Evolutionary conservation across 37 sponge, comb jelly and placozoan genomes (phyloP).

Genomic region (Tethya wilhelma): DNA sequence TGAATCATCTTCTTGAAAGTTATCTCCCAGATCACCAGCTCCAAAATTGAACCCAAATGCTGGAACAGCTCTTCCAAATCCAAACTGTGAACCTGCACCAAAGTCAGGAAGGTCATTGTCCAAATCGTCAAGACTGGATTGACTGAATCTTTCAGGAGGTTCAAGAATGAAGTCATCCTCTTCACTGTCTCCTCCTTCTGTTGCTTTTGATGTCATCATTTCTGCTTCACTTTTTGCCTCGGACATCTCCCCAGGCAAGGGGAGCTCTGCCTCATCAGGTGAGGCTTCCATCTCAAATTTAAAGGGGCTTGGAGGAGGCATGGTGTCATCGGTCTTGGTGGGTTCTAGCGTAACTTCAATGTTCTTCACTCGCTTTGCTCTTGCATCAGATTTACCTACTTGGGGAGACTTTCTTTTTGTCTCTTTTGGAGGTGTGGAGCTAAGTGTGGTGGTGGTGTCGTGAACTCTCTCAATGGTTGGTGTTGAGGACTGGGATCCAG

Average conservation of each 20-base stretch:
- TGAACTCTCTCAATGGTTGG: neutral
- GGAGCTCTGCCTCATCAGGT: neutral
- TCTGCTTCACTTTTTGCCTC: neutral
- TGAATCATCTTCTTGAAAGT: neutral
- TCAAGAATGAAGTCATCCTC: slow-evolving; percentile 3
- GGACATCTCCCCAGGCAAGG: neutral
- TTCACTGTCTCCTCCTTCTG: neutral
- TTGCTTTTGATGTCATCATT: neutral
- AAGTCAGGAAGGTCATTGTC: neutral
- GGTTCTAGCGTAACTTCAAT: neutral
- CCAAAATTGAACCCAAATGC: no score
- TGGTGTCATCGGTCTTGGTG: neutral
- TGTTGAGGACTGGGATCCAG: neutral
- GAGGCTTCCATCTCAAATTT: neutral
- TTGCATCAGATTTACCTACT: neutral
- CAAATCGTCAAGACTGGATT: neutral
- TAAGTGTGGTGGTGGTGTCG: neutral
- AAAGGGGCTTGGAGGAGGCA: no score
- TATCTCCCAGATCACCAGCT: neutral
- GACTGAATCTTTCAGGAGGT: slow-evolving; percentile 11
- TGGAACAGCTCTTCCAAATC: no score
- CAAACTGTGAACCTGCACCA: no score
- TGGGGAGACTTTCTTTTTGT: neutral
- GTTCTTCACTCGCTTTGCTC: neutral
- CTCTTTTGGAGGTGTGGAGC: neutral